Conservation (phyloP, 2,113 vertebrate species). For the Progne subis region DNA sequence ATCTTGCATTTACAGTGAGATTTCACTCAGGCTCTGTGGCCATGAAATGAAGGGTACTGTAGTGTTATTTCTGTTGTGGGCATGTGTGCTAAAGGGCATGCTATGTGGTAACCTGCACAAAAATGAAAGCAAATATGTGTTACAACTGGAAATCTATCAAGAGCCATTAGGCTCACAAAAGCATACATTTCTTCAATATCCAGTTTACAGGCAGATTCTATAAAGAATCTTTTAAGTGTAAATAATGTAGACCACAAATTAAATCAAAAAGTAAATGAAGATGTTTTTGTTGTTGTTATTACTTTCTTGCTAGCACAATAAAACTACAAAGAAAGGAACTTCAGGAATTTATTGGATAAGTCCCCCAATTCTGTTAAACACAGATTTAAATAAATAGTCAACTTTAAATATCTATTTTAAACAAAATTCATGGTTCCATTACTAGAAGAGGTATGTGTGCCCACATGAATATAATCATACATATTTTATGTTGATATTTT, state of each 20-base stretch:
- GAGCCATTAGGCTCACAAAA: constrained; percentile 49
- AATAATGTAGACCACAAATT: constrained; percentile 4
- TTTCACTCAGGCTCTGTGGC: constrained; percentile 75
- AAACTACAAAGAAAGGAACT: constrained; percentile 21
- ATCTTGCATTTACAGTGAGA: constrained; percentile 76
- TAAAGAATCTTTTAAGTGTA: constrained; percentile 49
- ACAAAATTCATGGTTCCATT: background rate
- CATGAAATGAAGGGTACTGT: background rate
- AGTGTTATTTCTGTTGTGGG: background rate
- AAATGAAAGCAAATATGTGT: background rate
- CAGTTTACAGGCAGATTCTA: constrained; percentile 63
- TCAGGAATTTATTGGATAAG: background rate
- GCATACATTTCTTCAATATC: constrained; percentile 61
- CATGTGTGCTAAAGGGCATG: background rate
- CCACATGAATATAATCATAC: background rate
- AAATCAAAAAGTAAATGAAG: background rate
- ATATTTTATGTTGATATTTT: background rate
- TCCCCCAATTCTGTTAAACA: background rate
- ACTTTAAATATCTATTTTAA: background rate
- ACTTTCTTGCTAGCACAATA: background rate
- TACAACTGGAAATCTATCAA: background rate
- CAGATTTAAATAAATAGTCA: background rate
- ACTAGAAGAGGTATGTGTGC: background rate
- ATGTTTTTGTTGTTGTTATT: background rate
- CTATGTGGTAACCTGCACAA: background rate